Base-by-base conservation (phyloP, 2,113 vertebrate genomes). In the Ameiurus melas region DNA sequence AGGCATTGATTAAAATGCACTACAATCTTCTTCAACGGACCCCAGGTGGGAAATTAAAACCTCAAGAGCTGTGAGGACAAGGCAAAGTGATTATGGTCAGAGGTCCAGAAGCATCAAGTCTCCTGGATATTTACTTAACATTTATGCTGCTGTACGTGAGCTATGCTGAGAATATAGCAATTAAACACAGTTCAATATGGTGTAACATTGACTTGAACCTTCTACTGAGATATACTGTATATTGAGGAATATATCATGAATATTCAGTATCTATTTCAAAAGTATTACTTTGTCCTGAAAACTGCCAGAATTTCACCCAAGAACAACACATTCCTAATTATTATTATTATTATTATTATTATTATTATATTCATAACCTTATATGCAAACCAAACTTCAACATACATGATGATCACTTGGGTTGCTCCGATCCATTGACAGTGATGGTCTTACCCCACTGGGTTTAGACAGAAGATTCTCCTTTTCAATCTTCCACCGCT, bases 381-480 rank as follows among this genome's bases (percentile, higher is more conserved):
- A 68, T 83, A 47, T 36, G 25, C 62, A 84, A 27, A 19, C 25
- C 39, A 25, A 55, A 33, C 16, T 30, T 36, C 27, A 1, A 47
- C 30, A 55, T 19, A 66, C 12, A 55, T 7, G 6, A 1, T 36
- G 36, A 36, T 30, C 13, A 80, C 39, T 79, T 79, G 51, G 16
- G 14, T 3, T 66, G 53, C 7, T 60, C n/a, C 39, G 20, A 85
- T 36, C 8, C 5, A 51, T 16, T 1, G 5, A 66, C 68, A 75
- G 8, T 39, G 57, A 51, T 33, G 62, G 53, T 3, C 93, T 94
- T 88, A 96, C 94, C 95, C 92, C 93, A 0, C 85, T 85, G 0
- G 91, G 25, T 83, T 93, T 94, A 22, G 93, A 93, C 20, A 95
- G 91, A 87, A 96, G 66, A 60, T 95, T 97, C 82, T 97, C 97